phyloP scores from a whole-genome alignment of 1,140 invertebrate genomes.

The Eulimnadia texana region DNA sequence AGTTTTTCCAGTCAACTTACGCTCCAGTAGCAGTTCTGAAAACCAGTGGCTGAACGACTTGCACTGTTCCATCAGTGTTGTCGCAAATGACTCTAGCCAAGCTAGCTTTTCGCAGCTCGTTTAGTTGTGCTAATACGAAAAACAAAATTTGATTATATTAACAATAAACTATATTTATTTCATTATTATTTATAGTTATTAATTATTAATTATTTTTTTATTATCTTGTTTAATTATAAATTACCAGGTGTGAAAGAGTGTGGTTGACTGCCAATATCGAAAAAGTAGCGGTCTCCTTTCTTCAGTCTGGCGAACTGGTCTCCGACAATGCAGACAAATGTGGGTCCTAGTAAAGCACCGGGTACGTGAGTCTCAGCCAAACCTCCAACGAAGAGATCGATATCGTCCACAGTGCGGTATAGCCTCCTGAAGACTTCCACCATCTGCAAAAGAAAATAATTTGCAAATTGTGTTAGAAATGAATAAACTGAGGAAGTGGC shows the following conservation, averaged over 20 bases:
- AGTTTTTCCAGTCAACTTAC: slow-evolving; percentile 24
- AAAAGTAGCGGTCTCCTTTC: slow-evolving; percentile 37
- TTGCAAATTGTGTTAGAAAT: no score
- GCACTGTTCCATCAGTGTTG: slow-evolving; percentile 35
- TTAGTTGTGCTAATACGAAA: slow-evolving; percentile 34
- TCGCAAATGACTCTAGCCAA: slow-evolving; percentile 41
- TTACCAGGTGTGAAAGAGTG: slow-evolving; percentile 34
- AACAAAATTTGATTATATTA: not conserved
- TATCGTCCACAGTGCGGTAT: slow-evolving; percentile 27
- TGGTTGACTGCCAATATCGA: slow-evolving; percentile 36
- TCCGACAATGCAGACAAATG: slow-evolving; percentile 27
- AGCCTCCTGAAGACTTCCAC: not conserved
- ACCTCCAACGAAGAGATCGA: slow-evolving; percentile 31
- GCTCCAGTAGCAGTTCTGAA: slow-evolving; percentile 31
- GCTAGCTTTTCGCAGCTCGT: slow-evolving; percentile 37
- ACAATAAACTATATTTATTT: no score
- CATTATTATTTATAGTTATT: not conserved
- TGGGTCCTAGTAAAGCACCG: slow-evolving; percentile 30
- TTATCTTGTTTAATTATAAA: slow-evolving; percentile 8
- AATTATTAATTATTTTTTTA: no score
- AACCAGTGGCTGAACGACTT: slow-evolving; percentile 36
- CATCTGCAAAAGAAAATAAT: slow-evolving; percentile 7
- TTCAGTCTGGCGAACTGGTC: slow-evolving; percentile 35
- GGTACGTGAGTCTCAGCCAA: slow-evolving; percentile 24
- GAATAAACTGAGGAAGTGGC: not conserved